Percentiles rank a stretch among this genome's conserved stretches.
Evolutionary conservation across 1,140 invertebrate genomes (phyloP).

Genomic region (Araneus ventricosus): DNA sequence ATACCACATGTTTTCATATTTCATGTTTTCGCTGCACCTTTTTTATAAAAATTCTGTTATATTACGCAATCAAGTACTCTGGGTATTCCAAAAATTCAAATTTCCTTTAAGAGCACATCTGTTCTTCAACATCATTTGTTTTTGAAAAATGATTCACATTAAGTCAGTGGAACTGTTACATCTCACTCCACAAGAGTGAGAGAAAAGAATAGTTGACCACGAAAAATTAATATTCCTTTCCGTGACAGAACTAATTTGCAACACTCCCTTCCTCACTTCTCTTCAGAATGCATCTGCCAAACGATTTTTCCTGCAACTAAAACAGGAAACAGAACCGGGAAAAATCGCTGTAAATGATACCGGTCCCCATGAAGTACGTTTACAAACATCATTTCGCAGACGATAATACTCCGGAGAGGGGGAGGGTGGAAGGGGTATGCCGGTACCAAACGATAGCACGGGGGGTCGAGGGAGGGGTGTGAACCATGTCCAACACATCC

Average conservation of each 20-base stretch:
- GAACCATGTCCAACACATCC: not conserved
- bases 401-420: not conserved
- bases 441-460: not conserved
- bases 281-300: no score
- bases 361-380: not conserved
- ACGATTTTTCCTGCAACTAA: not conserved
- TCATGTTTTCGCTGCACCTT: no score
- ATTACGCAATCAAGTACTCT: no score
- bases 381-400: conserved; percentile 20
- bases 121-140: no score
- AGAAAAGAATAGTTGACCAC: not conserved
- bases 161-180: not conserved
- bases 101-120: no score
- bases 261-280: not conserved
- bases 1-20: no score
- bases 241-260: conserved; percentile 13
- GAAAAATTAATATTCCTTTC: not conserved
- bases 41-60: no score
- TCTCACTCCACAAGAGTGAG: not conserved
- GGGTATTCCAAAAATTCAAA: no score
- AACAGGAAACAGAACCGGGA: not conserved
- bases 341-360: not conserved
- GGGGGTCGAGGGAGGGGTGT: not conserved
- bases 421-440: not conserved
- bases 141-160: not conserved